phyloP scores from a whole-genome alignment of 2,113 vertebrate species.

The Rhineura floridana region DNA sequence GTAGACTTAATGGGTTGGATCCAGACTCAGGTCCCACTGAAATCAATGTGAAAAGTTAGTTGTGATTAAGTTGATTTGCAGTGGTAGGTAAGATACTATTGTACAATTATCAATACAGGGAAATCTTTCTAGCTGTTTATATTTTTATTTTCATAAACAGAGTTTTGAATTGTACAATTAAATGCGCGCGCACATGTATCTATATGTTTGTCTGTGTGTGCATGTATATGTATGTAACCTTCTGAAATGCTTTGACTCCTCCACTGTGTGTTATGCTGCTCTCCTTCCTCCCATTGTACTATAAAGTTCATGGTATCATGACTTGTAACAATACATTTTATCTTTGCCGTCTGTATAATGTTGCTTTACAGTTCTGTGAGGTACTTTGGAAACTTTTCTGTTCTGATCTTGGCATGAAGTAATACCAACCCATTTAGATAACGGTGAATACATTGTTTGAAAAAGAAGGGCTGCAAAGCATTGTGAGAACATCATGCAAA shows the following conservation, averaged over 20 bases:
- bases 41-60: no score
- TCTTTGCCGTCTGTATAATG: neutral
- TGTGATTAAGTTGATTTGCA: neutral
- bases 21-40: no score
- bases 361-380: neutral
- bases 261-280: neutral
- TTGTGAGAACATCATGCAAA: neutral
- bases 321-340: rapidly evolving
- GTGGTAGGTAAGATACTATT: no score
- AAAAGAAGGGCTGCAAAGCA: neutral
- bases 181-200: no score
- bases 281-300: neutral
- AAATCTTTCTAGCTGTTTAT: neutral
- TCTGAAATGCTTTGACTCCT: neutral
- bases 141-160: neutral
- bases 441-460: rapidly evolving
- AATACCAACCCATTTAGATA: neutral
- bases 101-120: neutral
- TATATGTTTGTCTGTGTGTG: no score
- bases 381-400: neutral
- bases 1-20: neutral
- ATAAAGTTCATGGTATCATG: neutral
- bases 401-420: neutral
- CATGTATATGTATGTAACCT: neutral
- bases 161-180: neutral